Conservation (phyloP, 2,888 invertebrate genomes). For the Drosophila setosimentum region DNA sequence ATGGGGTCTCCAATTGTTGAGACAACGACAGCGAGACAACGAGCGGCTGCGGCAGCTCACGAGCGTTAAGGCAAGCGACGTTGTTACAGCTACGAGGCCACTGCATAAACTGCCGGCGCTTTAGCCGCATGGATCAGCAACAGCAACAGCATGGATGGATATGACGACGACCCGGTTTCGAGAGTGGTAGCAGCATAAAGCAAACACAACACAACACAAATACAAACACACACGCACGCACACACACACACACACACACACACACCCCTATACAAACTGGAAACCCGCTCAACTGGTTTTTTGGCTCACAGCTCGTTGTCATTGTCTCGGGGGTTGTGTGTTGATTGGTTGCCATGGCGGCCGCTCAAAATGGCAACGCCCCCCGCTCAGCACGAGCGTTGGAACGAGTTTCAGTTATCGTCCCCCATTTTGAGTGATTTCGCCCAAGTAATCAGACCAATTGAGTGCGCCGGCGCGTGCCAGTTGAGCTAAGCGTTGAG, state of each 20-base stretch:
- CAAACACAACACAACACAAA: constrained; percentile 41
- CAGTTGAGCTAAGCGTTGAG: constrained; percentile 41
- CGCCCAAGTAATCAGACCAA: constrained; percentile 34
- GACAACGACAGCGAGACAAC: constrained; percentile 20
- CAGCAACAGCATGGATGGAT: constrained; percentile 47
- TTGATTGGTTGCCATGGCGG: constrained; percentile 79
- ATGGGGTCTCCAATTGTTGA: not conserved
- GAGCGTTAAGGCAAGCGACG: constrained; percentile 65
- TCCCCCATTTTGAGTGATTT: constrained; percentile 81
- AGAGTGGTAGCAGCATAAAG: constrained; percentile 59
- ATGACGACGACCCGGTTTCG: constrained; percentile 61
- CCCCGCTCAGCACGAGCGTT: constrained; percentile 41
- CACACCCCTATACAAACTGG: constrained; percentile 8
- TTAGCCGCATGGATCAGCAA: constrained; percentile 35
- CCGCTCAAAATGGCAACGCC: constrained; percentile 63
- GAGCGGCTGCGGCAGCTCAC: constrained; percentile 47
- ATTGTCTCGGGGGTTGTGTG: constrained; percentile 58
- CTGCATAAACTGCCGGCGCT: constrained; percentile 76
- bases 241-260: constrained; percentile 22
- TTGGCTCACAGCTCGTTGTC: constrained; percentile 37
- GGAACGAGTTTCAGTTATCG: constrained; percentile 66
- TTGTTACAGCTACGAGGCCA: constrained; percentile 80
- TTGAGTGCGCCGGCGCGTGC: constrained; percentile 82
- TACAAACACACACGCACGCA: constrained; percentile 10
- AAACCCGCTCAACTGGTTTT: constrained; percentile 77